Evolutionary conservation across 37 sponge, comb jelly and placozoan species (phyloP).

Genomic region (Aphrocallistes beatrix): DNA sequence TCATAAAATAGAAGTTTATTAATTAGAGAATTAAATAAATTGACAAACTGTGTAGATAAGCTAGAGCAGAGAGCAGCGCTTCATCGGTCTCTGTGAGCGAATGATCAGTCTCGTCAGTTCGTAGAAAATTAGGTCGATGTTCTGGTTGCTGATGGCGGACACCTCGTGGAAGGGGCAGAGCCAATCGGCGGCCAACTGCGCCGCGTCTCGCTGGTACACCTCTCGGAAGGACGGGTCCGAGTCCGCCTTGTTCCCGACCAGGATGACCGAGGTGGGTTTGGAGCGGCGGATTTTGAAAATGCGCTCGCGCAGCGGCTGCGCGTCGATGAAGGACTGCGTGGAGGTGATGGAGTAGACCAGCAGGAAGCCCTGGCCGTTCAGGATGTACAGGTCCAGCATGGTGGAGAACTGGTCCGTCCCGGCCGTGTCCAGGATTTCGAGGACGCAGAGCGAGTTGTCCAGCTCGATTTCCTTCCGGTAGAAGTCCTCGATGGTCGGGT

Average conservation of each 20-base stretch:
- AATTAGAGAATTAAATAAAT: no score
- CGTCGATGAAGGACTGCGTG: conserved; percentile 70
- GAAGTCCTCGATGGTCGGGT: conserved; percentile 97
- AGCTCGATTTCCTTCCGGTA: conserved; percentile 92
- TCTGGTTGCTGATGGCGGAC: conserved; percentile 56
- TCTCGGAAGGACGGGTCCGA: conserved; percentile 57
- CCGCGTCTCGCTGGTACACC: conserved; percentile 51
- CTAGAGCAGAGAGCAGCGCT: no score
- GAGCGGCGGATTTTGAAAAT: conserved; percentile 66
- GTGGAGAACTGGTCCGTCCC: conserved; percentile 96
- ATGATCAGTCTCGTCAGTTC: not conserved
- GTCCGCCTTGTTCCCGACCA: conserved; percentile 94
- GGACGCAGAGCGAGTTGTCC: conserved; percentile 51
- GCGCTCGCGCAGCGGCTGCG: conserved; percentile 62
- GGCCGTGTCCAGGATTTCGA: conserved; percentile 95
- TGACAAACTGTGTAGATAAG: no score
- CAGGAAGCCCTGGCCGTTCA: conserved; percentile 94
- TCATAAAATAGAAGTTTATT: no score
- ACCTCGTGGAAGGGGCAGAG: conserved; percentile 79
- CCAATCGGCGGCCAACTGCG: conserved; percentile 63
- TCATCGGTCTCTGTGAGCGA: no score
- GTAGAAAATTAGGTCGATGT: conserved; percentile 31
- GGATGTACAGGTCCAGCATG: conserved; percentile 92
- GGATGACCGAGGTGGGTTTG: conserved; percentile 32
- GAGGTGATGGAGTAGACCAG: conserved; percentile 88